Percentiles rank a stretch among this genome's conserved stretches.
phyloP scores from a whole-genome alignment of 2,113 vertebrate genomes.

The Meles meles region DNA sequence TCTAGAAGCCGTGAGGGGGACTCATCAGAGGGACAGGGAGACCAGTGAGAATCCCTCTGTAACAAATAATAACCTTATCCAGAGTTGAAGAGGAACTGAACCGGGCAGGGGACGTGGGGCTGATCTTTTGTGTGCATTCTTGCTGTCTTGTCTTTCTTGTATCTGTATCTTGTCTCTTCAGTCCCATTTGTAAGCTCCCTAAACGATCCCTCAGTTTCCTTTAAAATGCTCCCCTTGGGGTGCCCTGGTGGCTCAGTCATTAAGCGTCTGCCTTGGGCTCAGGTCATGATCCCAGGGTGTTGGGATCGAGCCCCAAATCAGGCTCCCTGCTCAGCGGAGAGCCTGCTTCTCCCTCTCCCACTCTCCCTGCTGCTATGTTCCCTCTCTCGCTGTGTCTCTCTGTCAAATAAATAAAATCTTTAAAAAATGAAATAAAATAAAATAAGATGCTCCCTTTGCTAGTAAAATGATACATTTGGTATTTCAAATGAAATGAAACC shows the following conservation, averaged over 20 bases:
- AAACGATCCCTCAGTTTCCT: background rate
- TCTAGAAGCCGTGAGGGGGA: background rate
- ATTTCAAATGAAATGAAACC: constrained; percentile 48
- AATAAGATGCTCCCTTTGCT: background rate
- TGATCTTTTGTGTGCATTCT: background rate
- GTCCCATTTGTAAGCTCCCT: background rate
- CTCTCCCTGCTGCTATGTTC: too few relatives aligned
- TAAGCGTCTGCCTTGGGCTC: too few relatives aligned
- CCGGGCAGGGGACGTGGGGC: too few relatives aligned
- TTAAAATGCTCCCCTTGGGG: background rate
- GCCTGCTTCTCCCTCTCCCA: too few relatives aligned
- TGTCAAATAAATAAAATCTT: too few relatives aligned
- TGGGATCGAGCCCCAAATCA: too few relatives aligned
- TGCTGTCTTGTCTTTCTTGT: background rate
- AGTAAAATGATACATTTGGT: background rate
- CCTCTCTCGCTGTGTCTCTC: too few relatives aligned
- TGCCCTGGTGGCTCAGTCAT: too few relatives aligned
- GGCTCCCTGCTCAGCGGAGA: too few relatives aligned
- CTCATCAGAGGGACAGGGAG: background rate
- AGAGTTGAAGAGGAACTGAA: background rate
- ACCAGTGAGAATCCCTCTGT: background rate
- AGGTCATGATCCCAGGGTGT: too few relatives aligned
- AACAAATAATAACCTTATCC: background rate
- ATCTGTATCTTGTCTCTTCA: background rate
- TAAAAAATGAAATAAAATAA: too few relatives aligned